Base-by-base conservation (phyloP, 2,888 invertebrate species). In the Tachina grossa region DNA sequence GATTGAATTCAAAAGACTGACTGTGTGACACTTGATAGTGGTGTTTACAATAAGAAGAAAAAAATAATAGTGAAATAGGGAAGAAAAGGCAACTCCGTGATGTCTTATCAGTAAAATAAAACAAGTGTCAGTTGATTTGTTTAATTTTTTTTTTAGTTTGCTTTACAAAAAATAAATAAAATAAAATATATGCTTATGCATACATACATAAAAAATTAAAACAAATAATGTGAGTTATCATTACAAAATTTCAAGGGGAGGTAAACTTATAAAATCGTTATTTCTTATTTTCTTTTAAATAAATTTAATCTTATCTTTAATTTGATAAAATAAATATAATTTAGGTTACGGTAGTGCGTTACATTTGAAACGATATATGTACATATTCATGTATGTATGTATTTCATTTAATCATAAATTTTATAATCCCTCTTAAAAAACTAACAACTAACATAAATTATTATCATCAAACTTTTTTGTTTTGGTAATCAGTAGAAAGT, bases 101-200 rank as follows among this genome's bases (percentile, higher is more conserved):
- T 4, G 22, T 65, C 74, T 82, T 85, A 85, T 85, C 85, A 82
- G 82, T 14, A 45, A 49, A 82, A 75, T 14, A 45, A 49, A 82
- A 75, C 74, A 82, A 79, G 78, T 79, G 85, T 75, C 85, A 66
- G 71, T 71, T 78, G 68, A 69, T 68, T 84, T 84, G 69, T 84
- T 71, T 31, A 31, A 31, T 74, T 65, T 11, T 74, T 65, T 11
- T 43, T 76, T 80, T 10, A 14, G n/a, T 45, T 57, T 16, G n/a
- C 10, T 2, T 45, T 45, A 2, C 14, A 1, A 41, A 31, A 47
- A 57, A 49, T 6, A 74, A 51, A 74, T 19, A 10, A 43, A 45
- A 49, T 22, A 59, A 39, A 59, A 9, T 31, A 31, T 31, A n/a
- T 69, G 43, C 74, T 45, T 61, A 22, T 16, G 19, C 31, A 31